phyloP scores from a whole-genome alignment of 2,113 vertebrate genomes.

The Toxotes chatareus region DNA sequence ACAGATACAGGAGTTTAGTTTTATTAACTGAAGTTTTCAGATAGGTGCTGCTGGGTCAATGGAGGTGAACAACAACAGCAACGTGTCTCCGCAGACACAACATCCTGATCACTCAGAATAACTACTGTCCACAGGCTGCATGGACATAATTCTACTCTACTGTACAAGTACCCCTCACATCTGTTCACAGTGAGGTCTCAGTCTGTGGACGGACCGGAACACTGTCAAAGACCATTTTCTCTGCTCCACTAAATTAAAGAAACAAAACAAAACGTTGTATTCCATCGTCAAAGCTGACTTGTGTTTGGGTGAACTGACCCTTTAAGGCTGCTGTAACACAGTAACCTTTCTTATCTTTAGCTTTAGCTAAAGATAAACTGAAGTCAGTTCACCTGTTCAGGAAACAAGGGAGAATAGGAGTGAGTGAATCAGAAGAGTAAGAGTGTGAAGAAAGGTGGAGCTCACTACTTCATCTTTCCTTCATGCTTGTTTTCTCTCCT shows the following conservation, averaged over 20 bases:
- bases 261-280: neutral
- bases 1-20: neutral
- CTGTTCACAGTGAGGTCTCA: neutral
- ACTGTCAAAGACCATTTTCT: neutral
- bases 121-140: neutral
- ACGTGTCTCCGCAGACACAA: neutral
- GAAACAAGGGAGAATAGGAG: neutral
- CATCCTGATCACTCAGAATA: neutral
- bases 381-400: neutral
- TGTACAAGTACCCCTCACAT: too few species aligned
- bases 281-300: neutral
- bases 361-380: neutral
- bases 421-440: neutral
- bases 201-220: neutral
- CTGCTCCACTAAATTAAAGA: neutral
- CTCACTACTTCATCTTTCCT: slow-evolving; percentile 8
- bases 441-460: neutral
- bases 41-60: neutral
- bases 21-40: neutral
- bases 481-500: neutral
- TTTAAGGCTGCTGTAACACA: neutral
- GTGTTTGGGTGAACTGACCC: neutral
- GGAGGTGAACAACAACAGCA: neutral
- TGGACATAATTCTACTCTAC: neutral
- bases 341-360: neutral